Evolutionary conservation across 1,140 invertebrate species (phyloP), one percentile per base, ranked within the genome.

Genomic region (Drosophila ercepeae): DNA sequence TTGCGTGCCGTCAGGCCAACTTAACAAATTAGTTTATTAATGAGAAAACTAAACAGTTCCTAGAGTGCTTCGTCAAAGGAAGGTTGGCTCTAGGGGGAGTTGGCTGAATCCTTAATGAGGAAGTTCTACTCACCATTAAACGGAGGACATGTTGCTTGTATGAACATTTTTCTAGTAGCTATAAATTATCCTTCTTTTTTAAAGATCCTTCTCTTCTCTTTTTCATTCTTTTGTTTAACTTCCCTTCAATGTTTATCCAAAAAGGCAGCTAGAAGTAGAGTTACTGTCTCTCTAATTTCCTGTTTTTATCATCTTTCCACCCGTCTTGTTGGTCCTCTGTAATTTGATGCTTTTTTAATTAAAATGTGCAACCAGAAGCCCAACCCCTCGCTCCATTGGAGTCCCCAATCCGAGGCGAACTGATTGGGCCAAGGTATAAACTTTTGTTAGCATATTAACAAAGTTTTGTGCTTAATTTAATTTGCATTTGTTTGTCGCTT

Each of bases 21-120:
- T 79, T 63, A 70, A 67, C 82, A 86, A 88, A 86, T 88, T 68
- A 81, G 81, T 88, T 84, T 86, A 86, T 84, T 86, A 86, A 86
- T 88, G 76, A 86, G 82, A 52, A 69, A 42, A 42, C 42, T 60
- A 76, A 86, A 67, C 63, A 60, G 53, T 54, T 79, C 19, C 21
- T 2, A 41, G 32, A 36, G 32, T 16, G 41, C 13, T 19, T 41
- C 2, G 8, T 7, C 16, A 1, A 9, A 3, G 16, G 14, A 18
- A 2, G 8, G 16, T 11, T 13, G 14, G 13, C 36, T 2, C 21
- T 13, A 8, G 9, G 16, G 23, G 9, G 5, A 16, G n/a, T 2
- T 54, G 9, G 19, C 3, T 32, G 19, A 39, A 29, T 13, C 7
- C 11, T 7, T 29, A 21, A 1, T 44, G 18, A 29, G 4, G 16